Percentiles rank a stretch among this genome's conserved stretches.
These are phyloP conservation scores for Bruchidius siliquastri DNA, from an alignment of 2,888 invertebrate species.

Conservation along the genomic window DNA sequence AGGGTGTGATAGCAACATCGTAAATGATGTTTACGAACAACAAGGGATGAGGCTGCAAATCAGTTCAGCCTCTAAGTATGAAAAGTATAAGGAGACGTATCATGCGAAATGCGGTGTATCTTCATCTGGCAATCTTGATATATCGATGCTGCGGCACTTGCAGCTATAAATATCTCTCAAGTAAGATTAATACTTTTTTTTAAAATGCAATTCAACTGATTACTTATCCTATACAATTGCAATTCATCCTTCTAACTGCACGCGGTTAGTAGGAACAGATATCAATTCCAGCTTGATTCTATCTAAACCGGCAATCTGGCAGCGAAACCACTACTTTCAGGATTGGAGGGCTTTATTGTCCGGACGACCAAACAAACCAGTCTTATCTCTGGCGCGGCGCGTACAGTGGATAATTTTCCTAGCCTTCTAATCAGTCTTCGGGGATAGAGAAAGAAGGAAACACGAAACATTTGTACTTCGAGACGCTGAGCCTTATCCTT, in stretches of 20 bases:
- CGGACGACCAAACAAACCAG: not conserved
- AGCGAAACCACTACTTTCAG: not conserved
- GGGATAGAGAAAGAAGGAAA: slow-evolving; percentile 9
- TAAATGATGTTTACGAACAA: no score
- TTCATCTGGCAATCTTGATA: no score
- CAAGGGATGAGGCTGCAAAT: no score
- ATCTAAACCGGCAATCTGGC: not conserved
- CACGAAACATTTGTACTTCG: slow-evolving; percentile 10
- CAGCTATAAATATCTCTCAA: no score
- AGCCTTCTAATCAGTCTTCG: slow-evolving; percentile 15
- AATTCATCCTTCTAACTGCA: not conserved
- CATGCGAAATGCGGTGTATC: no score
- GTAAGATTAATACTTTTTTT: no score
- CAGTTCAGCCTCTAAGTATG: no score
- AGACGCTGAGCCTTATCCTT: not conserved
- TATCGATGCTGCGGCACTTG: no score
- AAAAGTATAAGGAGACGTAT: no score
- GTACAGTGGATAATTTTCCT: slow-evolving; percentile 10
- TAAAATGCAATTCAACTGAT: no score
- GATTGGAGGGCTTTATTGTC: not conserved
- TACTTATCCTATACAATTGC: no score
- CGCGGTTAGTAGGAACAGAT: not conserved
- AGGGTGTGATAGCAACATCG: no score
- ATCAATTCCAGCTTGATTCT: not conserved
- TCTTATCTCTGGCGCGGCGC: not conserved